These are phyloP conservation scores for Lycopodina hypogea DNA, from an alignment of 37 sponge, comb jelly and placozoan genomes.

Conservation along the genomic window DNA sequence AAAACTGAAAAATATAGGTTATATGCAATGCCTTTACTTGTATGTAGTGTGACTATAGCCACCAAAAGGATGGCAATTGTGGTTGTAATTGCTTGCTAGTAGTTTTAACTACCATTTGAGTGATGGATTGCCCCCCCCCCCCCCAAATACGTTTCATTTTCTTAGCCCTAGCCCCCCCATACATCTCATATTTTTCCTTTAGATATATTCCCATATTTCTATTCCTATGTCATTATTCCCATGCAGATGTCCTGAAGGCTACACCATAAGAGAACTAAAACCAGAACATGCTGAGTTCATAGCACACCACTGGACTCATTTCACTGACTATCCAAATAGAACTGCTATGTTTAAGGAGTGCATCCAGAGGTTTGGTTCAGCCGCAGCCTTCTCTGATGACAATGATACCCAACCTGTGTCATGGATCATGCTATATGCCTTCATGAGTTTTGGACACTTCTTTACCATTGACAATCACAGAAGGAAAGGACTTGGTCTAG, in stretches of 20 bases:
- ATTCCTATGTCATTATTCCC: too few relatives aligned
- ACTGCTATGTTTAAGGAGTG: not conserved
- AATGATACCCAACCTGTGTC: not conserved
- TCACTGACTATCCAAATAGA: not conserved
- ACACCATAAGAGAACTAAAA: not conserved
- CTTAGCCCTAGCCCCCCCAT: too few relatives aligned
- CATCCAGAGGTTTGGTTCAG: not conserved
- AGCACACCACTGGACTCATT: not conserved
- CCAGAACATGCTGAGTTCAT: not conserved
- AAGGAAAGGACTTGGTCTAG: not conserved
- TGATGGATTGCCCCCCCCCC: too few relatives aligned
- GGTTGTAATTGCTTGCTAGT: too few relatives aligned
- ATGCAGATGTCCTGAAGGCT: constrained; percentile 10
- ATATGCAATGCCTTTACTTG: too few relatives aligned
- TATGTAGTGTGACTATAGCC: too few relatives aligned
- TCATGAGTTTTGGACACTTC: not conserved
- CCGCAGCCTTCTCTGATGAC: constrained; percentile 1
- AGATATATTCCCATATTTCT: too few relatives aligned
- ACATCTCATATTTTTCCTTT: too few relatives aligned
- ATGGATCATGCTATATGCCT: not conserved
- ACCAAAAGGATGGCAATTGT: too few relatives aligned
- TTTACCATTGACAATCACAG: not conserved
- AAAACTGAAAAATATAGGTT: too few relatives aligned
- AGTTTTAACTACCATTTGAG: too few relatives aligned
- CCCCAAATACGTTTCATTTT: too few relatives aligned